phyloP scores from a whole-genome alignment of 2,797 vertebrate species.

The Darevskia nairensis region DNA sequence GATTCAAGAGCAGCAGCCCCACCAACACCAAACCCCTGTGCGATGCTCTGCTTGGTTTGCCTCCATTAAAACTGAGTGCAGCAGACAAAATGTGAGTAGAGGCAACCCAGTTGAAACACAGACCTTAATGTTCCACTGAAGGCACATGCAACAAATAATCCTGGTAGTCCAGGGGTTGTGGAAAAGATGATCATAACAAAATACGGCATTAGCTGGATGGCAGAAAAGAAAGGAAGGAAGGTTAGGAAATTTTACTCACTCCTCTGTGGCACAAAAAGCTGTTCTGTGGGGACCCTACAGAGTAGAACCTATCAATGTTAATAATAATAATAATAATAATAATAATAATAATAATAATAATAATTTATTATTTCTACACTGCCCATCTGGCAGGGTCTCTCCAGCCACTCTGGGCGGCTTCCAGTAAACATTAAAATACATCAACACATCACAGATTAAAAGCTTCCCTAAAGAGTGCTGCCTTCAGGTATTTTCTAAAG shows the following conservation, averaged over 20 bases:
- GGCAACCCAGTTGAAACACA: conserved; percentile 24
- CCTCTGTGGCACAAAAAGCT: too few relatives aligned
- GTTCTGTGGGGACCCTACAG: too few relatives aligned
- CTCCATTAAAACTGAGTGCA: background rate
- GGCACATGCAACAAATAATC: conserved; percentile 87
- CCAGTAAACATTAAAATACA: too few relatives aligned
- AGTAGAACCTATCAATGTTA: too few relatives aligned
- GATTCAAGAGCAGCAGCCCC: background rate
- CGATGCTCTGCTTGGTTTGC: background rate
- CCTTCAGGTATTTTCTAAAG: too few relatives aligned
- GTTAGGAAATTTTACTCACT: background rate
- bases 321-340: too few relatives aligned
- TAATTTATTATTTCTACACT: too few relatives aligned
- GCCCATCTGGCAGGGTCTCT: too few relatives aligned
- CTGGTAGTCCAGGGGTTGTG: conserved; percentile 82
- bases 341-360: too few relatives aligned
- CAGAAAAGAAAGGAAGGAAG: conserved; percentile 12
- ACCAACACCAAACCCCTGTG: background rate
- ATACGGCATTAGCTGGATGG: conserved; percentile 83
- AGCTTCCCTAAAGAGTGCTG: too few relatives aligned
- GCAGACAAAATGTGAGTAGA: fast-evolving
- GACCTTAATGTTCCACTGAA: conserved; percentile 89
- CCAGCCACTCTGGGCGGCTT: too few relatives aligned
- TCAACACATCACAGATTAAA: too few relatives aligned
- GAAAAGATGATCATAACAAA: conserved; percentile 89